Base-by-base conservation (phyloP, 2,888 invertebrate genomes). In the Epirrhoe alternata region DNA sequence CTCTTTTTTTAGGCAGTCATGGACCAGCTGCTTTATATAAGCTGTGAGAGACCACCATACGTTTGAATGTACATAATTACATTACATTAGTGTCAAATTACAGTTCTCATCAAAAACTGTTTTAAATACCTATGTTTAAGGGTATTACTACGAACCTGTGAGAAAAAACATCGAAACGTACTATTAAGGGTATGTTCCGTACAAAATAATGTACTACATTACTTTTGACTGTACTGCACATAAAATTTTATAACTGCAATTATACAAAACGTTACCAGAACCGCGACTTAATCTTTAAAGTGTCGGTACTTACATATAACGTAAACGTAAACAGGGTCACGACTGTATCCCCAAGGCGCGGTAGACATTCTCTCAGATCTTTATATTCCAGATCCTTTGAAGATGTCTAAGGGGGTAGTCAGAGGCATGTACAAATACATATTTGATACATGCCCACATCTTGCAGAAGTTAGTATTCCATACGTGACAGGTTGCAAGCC, bases 1-100 rank as follows among this genome's bases (percentile, higher is more conserved):
- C 14, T 45, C 0, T 14, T 5, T 5, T 14, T 14, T 14, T 14
- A 1, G 4, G 6, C 4, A 16, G n/a, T 12, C 33, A 10, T 54
- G 24, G 33, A 24, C 57, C 38, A 64, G 52, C 68, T 64, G 31
- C 2, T 17, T 49, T 12, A n/a, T 50, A 7, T 0, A 0, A 5
- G 45, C 68, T 68, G 38, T 57, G 54, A 10, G n/a, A 30, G 64
- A 68, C 64, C 64, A 68, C 64, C 68, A 45, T 42, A 64, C 57
- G 45, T 47, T 61, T 45, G 35, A 57, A 17, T 60, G 10, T 64
- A 63, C 68, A 62, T 74, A 75, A 75, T 73, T 70, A 71, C 66
- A 72, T 69, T 64, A 52, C 70, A 74, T 74, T 74, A 71, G 70
- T 64, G 61, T 70, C 47, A 69, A 74, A 75, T 75, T 73, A 75